phyloP scores from a whole-genome alignment of 2,888 invertebrate species.

The Lacanobia oleracea region DNA sequence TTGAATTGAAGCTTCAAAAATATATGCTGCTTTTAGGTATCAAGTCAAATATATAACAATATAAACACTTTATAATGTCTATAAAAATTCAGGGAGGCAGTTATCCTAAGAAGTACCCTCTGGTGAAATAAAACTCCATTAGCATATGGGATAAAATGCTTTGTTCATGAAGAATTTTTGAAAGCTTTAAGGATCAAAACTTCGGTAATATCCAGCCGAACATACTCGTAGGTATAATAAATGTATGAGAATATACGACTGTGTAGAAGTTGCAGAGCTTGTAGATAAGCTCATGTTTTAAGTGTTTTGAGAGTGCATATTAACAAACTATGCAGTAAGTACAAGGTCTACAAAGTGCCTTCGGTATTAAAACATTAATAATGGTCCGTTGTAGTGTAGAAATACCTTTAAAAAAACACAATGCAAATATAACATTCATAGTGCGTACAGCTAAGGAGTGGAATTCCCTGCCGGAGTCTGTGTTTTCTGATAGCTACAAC shows the following conservation, averaged over 20 bases:
- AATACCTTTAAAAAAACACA: too few species aligned
- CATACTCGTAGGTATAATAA: not conserved
- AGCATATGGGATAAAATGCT: slow-evolving; percentile 34
- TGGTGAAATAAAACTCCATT: slow-evolving; percentile 42
- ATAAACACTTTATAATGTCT: slow-evolving; percentile 1
- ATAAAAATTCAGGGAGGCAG: slow-evolving; percentile 19
- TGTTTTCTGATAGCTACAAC: too few species aligned
- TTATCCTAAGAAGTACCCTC: slow-evolving; percentile 21
- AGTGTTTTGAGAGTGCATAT: too few species aligned
- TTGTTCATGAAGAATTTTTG: slow-evolving; percentile 16
- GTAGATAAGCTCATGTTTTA: not conserved
- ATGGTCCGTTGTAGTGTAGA: too few species aligned
- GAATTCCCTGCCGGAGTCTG: too few species aligned
- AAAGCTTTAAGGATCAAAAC: slow-evolving; percentile 31
- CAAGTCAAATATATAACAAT: slow-evolving; percentile 5
- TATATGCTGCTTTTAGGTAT: not conserved
- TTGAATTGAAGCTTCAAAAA: not conserved
- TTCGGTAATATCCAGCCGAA: slow-evolving; percentile 27
- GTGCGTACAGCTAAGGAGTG: too few species aligned
- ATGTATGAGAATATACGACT: not conserved
- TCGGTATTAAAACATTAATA: too few species aligned
- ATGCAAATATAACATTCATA: too few species aligned
- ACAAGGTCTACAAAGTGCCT: too few species aligned
- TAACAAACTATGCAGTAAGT: too few species aligned
- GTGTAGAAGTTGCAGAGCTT: not conserved